A percentile compares a stretch with the other conserved stretches of the same genome.
These are phyloP conservation scores for Geodia barretti DNA, from an alignment of 37 sponge, comb jelly and placozoan genomes.

Conservation along the genomic window DNA sequence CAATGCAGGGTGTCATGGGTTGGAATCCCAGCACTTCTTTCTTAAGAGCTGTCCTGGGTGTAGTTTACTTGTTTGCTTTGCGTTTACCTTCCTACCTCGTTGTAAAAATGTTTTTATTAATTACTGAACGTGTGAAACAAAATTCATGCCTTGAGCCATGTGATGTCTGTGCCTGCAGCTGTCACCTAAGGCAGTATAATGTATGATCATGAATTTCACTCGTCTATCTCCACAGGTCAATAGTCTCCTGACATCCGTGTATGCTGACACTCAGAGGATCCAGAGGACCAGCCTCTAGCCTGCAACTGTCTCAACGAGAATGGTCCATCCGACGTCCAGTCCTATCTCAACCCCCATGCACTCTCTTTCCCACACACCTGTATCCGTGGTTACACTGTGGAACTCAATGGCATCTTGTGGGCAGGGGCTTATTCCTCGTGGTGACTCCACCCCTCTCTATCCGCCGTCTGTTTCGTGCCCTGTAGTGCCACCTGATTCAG, in stretches of 20 bases:
- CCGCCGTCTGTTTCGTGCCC: constrained; percentile 22
- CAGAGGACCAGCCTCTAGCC: constrained; percentile 51
- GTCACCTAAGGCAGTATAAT: no score
- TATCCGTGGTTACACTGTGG: constrained; percentile 64
- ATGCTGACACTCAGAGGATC: constrained; percentile 56
- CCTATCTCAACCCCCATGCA: background rate
- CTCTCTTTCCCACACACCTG: constrained; percentile 18
- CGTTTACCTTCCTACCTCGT: no score
- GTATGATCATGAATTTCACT: no score
- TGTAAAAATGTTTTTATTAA: no score
- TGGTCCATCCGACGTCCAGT: background rate
- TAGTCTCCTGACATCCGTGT: constrained; percentile 9
- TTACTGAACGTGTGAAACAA: no score
- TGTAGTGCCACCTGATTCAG: constrained; percentile 11
- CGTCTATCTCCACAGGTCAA: constrained; percentile 8
- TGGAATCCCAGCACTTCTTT: no score
- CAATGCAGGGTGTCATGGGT: no score
- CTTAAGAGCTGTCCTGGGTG: no score
- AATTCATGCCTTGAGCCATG: no score
- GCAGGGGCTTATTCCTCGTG: constrained; percentile 46
- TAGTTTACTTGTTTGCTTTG: no score
- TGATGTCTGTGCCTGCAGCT: no score
- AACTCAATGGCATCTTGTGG: constrained; percentile 53
- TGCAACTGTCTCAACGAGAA: constrained; percentile 54
- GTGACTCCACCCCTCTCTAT: background rate